phyloP scores from a whole-genome alignment of 2,113 vertebrate genomes.

The Phyllostomus discolor region DNA sequence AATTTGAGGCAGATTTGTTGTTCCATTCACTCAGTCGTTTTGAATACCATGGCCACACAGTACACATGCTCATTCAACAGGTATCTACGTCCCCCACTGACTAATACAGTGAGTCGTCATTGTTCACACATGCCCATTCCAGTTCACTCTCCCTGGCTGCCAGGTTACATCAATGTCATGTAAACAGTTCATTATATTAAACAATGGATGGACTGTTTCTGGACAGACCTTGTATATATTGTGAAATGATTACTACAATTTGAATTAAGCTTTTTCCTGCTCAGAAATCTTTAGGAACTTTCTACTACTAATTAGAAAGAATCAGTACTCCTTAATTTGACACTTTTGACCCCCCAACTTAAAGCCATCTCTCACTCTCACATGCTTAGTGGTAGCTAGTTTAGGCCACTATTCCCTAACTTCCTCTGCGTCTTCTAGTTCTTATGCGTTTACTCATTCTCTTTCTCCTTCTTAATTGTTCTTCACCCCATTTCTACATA shows the following conservation, averaged over 20 bases:
- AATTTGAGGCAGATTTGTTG: too few species aligned
- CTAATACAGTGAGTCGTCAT: too few species aligned
- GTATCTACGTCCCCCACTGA: too few species aligned
- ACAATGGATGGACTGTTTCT: too few species aligned
- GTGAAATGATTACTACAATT: neutral
- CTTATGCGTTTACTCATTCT: neutral
- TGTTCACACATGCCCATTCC: too few species aligned
- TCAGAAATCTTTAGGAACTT: neutral
- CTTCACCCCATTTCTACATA: neutral
- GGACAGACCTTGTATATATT: neutral
- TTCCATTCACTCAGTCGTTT: too few species aligned
- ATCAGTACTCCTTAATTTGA: neutral
- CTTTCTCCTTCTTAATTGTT: neutral
- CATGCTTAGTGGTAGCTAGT: neutral
- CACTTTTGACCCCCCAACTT: neutral
- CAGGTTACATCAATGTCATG: too few species aligned
- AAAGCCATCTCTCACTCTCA: neutral
- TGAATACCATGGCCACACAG: too few species aligned
- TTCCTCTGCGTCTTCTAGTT: neutral
- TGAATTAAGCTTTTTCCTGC: neutral
- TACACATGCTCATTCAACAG: too few species aligned
- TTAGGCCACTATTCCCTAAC: neutral
- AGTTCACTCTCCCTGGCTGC: too few species aligned
- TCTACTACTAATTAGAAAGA: neutral
- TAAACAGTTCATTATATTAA: too few species aligned